phyloP scores from a whole-genome alignment of 2,888 invertebrate species.

The Micropterix aruncella region DNA sequence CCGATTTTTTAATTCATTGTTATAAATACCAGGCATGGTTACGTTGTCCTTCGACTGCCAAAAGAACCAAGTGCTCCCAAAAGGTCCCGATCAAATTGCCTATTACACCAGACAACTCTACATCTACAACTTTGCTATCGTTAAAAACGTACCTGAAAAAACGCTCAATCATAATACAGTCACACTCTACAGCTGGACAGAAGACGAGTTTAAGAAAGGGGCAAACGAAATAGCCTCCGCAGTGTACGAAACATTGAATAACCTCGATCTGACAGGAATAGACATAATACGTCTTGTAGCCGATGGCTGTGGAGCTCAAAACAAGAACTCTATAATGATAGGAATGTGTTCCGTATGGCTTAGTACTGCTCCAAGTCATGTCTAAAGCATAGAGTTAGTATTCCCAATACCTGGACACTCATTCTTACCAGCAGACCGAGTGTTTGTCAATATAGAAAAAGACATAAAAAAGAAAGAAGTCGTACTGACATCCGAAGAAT shows the following conservation, averaged over 20 bases:
- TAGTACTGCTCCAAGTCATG: slow-evolving; percentile 3
- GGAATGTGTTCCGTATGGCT: slow-evolving; percentile 13
- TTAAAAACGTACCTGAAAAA: slow-evolving; percentile 11
- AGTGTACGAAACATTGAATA: too few species aligned
- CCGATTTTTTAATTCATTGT: too few species aligned
- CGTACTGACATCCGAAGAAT: too few species aligned
- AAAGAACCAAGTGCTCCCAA: too few species aligned
- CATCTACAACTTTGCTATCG: slow-evolving; percentile 15
- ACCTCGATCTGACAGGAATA: too few species aligned
- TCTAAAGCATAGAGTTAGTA: slow-evolving; percentile 3
- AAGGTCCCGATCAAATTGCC: slow-evolving; percentile 13
- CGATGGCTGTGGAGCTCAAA: slow-evolving; percentile 14
- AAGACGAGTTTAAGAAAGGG: slow-evolving; percentile 14
- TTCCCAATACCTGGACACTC: slow-evolving; percentile 14
- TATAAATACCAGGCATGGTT: too few species aligned
- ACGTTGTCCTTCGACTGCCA: too few species aligned
- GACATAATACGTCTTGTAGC: slow-evolving; percentile 13
- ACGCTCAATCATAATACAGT: slow-evolving; percentile 12
- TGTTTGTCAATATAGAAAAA: slow-evolving; percentile 12
- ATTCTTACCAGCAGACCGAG: slow-evolving; percentile 13
- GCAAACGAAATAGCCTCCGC: slow-evolving; percentile 15
- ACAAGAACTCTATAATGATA: slow-evolving; percentile 13
- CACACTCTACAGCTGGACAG: slow-evolving; percentile 13
- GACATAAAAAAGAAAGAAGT: slow-evolving; percentile 4
- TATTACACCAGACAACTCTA: slow-evolving; percentile 15